phyloP scores from a whole-genome alignment of 2,113 vertebrate genomes.

The Spea bombifrons region DNA sequence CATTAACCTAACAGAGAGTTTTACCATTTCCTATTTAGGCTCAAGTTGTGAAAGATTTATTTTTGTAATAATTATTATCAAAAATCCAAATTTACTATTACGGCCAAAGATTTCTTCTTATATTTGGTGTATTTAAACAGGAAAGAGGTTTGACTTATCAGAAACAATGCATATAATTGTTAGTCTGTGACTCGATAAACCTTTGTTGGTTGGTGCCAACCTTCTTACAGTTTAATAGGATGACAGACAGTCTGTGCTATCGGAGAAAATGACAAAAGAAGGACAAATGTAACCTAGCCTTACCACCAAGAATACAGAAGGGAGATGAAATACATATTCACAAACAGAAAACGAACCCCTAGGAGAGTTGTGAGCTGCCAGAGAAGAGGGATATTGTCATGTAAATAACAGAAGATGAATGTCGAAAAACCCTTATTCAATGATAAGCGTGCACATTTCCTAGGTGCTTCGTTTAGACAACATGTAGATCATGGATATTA shows the following conservation, averaged over 20 bases:
- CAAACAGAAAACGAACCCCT: neutral
- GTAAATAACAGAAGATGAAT: too few species aligned
- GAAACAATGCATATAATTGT: neutral
- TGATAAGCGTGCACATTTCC: too few species aligned
- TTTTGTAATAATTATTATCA: neutral
- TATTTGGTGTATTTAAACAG: neutral
- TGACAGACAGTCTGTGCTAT: neutral
- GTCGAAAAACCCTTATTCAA: too few species aligned
- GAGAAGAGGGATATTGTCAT: neutral
- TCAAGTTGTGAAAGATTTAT: neutral
- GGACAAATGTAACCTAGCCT: neutral
- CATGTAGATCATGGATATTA: too few species aligned
- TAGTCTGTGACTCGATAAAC: neutral
- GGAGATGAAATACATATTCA: neutral
- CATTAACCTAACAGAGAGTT: neutral
- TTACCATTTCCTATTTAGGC: neutral
- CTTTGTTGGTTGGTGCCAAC: neutral
- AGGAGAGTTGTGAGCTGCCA: neutral
- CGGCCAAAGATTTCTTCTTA: neutral
- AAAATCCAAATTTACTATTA: neutral
- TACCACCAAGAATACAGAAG: neutral
- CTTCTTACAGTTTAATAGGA: neutral
- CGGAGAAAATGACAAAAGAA: neutral
- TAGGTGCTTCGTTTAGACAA: too few species aligned
- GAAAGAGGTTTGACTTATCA: neutral